A percentile compares a stretch with the other conserved stretches of the same genome.
Conservation (phyloP, 1,140 invertebrate species). For the Pseudomyrmex sp. region DNA sequence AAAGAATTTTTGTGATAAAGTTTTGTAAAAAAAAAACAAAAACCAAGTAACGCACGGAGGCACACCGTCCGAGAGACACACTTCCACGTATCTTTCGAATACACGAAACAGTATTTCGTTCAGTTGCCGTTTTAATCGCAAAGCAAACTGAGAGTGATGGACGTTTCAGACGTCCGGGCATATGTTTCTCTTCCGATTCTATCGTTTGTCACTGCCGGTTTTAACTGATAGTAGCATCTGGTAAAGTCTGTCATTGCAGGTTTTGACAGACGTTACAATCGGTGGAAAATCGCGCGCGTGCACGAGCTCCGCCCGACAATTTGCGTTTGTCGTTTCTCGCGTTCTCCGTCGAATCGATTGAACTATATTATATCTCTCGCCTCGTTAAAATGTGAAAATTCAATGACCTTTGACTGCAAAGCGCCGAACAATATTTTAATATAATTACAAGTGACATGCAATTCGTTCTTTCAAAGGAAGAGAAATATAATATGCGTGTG, state of each 20-base stretch:
- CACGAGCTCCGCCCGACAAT: conserved; percentile 37
- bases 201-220: conserved; percentile 59
- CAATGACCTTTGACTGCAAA: conserved; percentile 20
- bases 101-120: conserved; percentile 14
- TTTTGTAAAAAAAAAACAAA: background rate
- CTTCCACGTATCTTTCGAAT: conserved; percentile 1
- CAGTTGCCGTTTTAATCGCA: conserved; percentile 51
- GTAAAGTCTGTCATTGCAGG: conserved; percentile 61
- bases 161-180: conserved; percentile 54
- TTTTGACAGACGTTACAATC: conserved; percentile 62
- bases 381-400: conserved; percentile 35
- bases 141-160: conserved; percentile 52
- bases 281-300: conserved; percentile 42
- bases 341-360: conserved; percentile 37
- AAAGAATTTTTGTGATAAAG: background rate
- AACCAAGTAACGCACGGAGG: background rate
- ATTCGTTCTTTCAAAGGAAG: background rate
- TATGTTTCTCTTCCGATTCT: conserved; percentile 56
- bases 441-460: background rate
- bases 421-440: background rate
- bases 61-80: background rate
- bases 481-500: background rate
- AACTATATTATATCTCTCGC: conserved; percentile 36
- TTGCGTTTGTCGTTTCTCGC: conserved; percentile 15
- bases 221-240: conserved; percentile 60